phyloP scores from a whole-genome alignment of 2,888 invertebrate species.

The Criorhina ranunculi region DNA sequence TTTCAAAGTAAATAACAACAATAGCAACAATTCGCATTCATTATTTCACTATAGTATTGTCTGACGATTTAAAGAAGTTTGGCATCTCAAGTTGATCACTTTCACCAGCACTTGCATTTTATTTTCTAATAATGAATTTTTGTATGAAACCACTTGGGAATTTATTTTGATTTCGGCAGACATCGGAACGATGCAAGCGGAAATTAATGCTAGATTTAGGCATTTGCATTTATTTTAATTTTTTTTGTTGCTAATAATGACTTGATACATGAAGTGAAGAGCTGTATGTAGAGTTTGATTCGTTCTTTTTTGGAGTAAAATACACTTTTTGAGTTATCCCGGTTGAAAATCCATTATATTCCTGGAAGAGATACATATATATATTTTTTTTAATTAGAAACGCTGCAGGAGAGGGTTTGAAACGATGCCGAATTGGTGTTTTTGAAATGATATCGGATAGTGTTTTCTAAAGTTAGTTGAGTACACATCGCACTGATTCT shows the following conservation, averaged over 20 bases:
- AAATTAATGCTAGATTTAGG: conserved; percentile 49
- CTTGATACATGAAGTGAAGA: not conserved
- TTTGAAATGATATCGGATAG: conserved; percentile 46
- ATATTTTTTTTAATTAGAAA: conserved; percentile 29
- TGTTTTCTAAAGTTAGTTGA: not conserved
- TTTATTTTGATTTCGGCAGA: conserved; percentile 56
- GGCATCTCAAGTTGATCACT: conserved; percentile 56
- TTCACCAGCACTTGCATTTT: conserved; percentile 68
- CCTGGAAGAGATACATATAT: conserved; percentile 66
- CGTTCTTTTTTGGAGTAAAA: conserved; percentile 6
- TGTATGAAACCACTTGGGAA: conserved; percentile 42
- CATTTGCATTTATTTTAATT: conserved; percentile 60
- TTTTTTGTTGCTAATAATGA: conserved; percentile 21
- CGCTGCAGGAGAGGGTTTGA: not conserved
- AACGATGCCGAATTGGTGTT: conserved; percentile 31
- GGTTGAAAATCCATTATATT: conserved; percentile 77
- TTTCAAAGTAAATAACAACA: conserved; percentile 13
- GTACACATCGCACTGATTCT: too few relatives aligned
- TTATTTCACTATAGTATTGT: conserved; percentile 42
- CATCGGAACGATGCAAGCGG: conserved; percentile 70
- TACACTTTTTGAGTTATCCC: conserved; percentile 69
- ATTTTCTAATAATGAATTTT: conserved; percentile 43
- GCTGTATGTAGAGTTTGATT: not conserved
- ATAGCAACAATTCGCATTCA: conserved; percentile 43
- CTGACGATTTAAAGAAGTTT: conserved; percentile 45